These are phyloP conservation scores for Piliocolobus tephrosceles DNA, from an alignment of 2,113 vertebrate species.

Conservation along the genomic window DNA sequence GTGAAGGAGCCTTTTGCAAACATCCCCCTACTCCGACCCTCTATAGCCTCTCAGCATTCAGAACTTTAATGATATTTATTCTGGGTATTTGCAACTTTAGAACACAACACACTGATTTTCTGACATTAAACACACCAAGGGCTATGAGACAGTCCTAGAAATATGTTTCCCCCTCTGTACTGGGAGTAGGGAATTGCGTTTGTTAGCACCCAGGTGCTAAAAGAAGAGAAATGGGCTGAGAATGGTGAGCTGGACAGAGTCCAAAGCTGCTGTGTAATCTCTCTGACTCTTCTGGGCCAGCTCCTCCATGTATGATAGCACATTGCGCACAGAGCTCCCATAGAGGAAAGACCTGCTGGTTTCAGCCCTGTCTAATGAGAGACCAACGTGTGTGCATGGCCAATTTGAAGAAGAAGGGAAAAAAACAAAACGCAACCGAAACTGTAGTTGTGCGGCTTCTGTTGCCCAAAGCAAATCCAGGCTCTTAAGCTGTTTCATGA, in stretches of 20 bases:
- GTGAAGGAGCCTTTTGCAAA: not conserved
- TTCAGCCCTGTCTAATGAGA: not conserved
- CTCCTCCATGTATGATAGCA: not conserved
- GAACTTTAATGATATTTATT: not conserved
- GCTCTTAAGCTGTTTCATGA: not conserved
- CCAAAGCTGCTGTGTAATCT: not conserved
- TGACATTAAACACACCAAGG: not conserved
- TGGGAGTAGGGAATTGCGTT: not conserved
- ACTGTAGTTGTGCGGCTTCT: not conserved
- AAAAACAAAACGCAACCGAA: not conserved
- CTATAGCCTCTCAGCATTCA: no score
- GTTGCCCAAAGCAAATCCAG: not conserved
- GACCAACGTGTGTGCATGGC: not conserved
- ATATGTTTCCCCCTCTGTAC: not conserved
- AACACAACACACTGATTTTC: not conserved
- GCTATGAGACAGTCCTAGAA: not conserved
- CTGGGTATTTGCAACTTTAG: not conserved
- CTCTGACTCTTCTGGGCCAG: not conserved
- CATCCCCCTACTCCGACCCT: not conserved
- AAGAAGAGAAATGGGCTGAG: slow-evolving; percentile 14
- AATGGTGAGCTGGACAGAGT: not conserved
- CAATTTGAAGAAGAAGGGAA: not conserved
- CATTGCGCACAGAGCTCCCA: not conserved
- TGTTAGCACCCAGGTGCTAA: not conserved
- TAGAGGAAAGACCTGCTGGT: not conserved